Conservation (phyloP, 2,888 invertebrate genomes). For the Cylloceria caligata region DNA sequence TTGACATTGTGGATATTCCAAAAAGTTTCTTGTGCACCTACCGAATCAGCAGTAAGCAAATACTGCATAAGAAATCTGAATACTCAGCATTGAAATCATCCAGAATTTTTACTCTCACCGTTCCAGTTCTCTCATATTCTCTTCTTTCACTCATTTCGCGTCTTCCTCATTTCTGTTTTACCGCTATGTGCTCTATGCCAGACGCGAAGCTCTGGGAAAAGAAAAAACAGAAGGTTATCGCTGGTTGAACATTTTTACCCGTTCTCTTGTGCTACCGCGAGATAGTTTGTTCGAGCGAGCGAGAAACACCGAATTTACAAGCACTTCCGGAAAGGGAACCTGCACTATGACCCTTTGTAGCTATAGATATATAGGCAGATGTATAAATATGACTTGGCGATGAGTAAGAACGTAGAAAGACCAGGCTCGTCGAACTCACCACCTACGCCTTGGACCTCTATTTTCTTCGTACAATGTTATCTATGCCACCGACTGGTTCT, state of each 20-base stretch:
- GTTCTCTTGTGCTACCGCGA: conserved; percentile 10
- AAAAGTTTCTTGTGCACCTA: no score
- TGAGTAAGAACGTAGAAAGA: conserved; percentile 6
- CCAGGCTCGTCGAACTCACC: conserved; percentile 27
- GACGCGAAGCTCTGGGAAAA: conserved; percentile 13
- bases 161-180: conserved; percentile 7
- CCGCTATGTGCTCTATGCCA: background rate
- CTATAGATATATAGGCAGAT: conserved; percentile 7
- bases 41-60: background rate
- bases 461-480: conserved; percentile 9
- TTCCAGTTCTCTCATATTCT: conserved; percentile 4
- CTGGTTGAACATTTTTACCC: conserved; percentile 48
- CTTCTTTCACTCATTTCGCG: conserved; percentile 34
- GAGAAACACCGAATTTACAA: conserved; percentile 53
- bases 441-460: background rate
- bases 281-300: conserved; percentile 23
- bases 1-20: no score
- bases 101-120: conserved; percentile 32
- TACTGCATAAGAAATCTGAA: conserved; percentile 6
- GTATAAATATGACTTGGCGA: conserved; percentile 45
- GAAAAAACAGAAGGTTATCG: conserved; percentile 21
- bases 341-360: conserved; percentile 23
- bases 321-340: background rate
- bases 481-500: no score
- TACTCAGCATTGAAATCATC: conserved; percentile 60